phyloP scores from a whole-genome alignment of 2,113 vertebrate species.

The Rallus limicola region DNA sequence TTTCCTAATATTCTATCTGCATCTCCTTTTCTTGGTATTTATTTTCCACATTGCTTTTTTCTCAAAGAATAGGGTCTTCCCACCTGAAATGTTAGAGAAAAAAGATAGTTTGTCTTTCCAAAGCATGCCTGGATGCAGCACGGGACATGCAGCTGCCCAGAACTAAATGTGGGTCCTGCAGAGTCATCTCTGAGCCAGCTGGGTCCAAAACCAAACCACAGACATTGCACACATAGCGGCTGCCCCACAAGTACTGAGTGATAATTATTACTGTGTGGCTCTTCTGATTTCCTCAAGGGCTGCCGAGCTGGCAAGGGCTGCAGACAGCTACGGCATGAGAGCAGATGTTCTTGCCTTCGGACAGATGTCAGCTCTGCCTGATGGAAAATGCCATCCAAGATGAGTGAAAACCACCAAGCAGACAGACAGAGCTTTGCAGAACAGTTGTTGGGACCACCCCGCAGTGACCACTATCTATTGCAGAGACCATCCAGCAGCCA shows the following conservation, averaged over 20 bases:
- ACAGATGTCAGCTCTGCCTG: neutral
- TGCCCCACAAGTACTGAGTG: neutral
- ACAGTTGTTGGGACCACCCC: neutral
- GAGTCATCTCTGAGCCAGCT: neutral
- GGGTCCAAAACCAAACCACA: conserved; percentile 35
- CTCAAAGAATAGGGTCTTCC: neutral
- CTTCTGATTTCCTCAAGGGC: neutral
- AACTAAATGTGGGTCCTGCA: neutral
- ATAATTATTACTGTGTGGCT: neutral
- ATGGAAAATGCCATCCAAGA: conserved; percentile 5
- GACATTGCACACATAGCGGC: neutral
- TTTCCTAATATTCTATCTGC: too few relatives aligned
- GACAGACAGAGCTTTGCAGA: neutral
- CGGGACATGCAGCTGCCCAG: neutral
- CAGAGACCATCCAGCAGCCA: neutral
- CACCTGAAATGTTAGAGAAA: neutral
- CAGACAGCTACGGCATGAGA: neutral
- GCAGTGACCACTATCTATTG: neutral
- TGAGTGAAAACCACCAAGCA: neutral
- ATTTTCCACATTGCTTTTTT: neutral
- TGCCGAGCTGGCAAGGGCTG: neutral
- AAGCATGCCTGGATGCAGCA: neutral
- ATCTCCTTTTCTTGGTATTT: neutral
- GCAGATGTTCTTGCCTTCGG: conserved; percentile 34
- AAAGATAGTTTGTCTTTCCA: neutral